Base-by-base conservation (phyloP, 2,888 invertebrate species). In the Vandiemenella viatica region DNA sequence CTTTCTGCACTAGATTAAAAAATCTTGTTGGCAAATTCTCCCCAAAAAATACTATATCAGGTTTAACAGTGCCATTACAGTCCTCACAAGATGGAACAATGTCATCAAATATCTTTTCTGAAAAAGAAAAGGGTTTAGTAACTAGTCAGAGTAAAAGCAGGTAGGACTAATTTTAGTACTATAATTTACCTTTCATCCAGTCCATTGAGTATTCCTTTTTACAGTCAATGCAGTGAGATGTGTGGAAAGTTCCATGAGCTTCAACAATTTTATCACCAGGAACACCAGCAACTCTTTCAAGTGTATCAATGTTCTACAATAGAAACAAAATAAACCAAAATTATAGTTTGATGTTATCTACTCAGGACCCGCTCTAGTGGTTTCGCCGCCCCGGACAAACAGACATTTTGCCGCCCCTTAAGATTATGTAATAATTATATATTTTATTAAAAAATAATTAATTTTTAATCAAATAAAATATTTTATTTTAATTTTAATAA, bases 1-100 rank as follows among this genome's bases (percentile, higher is more conserved):
- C 95, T 57, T 71, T 67, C 18, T 73, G 69, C 8, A 83, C 72
- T 55, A 77, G 73, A 5, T 65, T 62, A 58, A 84, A 81, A 63
- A 93, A 96, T 55, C 79, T 72, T 0, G 72, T 68, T 0, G 96
- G 93, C 15, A 96, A 72, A 62, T 77, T 76, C 71, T 96, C 95
- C 0, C 95, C 95, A 66, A 95, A 97, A 69, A 97, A 93, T 13
- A 95, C 84, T 58, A 97, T 90, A 61, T 96, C 93, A 7, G 95
- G 95, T 65, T 95, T 95, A 0, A 96, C 86, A 5, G 91, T 70
- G 0, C 83, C 83, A 41, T 72, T 68, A 60, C 90, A 90, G 32
- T 72, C 67, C 2, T 75, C 74, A 62, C 93, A 95, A 40, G 74
- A 78, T 13, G 92, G 91, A 50, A 91, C 74, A 53, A 73, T 68